Evolutionary conservation across 2,113 vertebrate species (phyloP).

Genomic region (Emberiza fucata): DNA sequence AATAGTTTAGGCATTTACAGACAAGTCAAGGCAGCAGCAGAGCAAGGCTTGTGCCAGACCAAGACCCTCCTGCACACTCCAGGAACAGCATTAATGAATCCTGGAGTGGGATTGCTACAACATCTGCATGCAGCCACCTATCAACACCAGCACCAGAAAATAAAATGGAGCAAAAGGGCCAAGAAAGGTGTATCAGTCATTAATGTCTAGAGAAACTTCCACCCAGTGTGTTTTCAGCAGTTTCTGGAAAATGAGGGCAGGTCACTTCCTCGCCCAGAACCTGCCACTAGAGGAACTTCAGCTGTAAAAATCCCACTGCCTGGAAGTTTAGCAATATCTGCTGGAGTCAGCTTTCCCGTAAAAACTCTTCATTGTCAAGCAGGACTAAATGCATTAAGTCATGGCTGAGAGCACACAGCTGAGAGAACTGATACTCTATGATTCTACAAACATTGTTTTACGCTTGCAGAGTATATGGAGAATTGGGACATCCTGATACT

Average conservation of each 20-base stretch:
- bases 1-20: neutral
- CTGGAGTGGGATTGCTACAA: neutral
- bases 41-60: neutral
- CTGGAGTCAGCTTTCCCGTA: neutral
- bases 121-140: neutral
- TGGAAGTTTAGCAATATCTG: neutral
- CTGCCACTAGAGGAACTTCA: neutral
- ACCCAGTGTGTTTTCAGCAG: neutral
- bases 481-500: neutral
- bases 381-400: neutral
- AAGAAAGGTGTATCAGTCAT: neutral
- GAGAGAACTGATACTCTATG: neutral
- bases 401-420: neutral
- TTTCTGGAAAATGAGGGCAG: neutral
- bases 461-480: neutral
- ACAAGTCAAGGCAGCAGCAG: neutral
- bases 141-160: neutral
- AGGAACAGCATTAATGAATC: slow-evolving; percentile 1
- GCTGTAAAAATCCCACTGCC: neutral
- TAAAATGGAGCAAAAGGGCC: neutral
- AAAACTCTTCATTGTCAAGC: neutral
- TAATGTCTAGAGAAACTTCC: neutral
- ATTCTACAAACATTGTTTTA: neutral
- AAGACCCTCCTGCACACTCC: neutral
- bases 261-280: neutral